Conservation (phyloP, 2,888 invertebrate species). For the Microplitis deprimator region DNA sequence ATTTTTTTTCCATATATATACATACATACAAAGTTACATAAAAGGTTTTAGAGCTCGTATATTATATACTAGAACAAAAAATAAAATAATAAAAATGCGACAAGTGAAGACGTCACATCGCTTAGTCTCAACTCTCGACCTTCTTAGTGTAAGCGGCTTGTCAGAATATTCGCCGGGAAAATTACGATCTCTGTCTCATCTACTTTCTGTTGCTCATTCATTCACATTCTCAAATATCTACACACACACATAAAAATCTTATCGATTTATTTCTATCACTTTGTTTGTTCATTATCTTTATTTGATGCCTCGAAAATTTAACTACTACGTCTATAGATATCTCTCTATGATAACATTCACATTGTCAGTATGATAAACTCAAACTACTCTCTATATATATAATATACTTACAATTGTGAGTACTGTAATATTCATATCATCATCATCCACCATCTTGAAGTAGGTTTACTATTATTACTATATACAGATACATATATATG, state of each 20-base stretch:
- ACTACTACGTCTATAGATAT: background rate
- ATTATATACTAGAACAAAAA: conserved; percentile 8
- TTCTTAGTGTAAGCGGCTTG: conserved; percentile 64
- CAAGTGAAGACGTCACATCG: conserved; percentile 26
- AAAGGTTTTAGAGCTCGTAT: background rate
- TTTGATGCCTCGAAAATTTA: background rate
- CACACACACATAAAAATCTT: background rate
- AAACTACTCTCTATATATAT: background rate
- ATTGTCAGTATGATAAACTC: background rate
- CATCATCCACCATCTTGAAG: background rate
- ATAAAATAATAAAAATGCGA: conserved; percentile 3
- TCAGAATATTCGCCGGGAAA: conserved; percentile 56
- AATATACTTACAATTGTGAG: too few species aligned
- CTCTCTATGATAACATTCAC: background rate
- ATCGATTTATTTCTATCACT: conserved; percentile 10
- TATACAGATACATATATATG: background rate
- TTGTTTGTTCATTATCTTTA: conserved; percentile 11
- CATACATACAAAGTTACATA: background rate
- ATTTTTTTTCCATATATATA: background rate
- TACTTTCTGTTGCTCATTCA: conserved; percentile 20
- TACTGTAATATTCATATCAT: background rate
- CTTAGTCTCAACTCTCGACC: conserved; percentile 37
- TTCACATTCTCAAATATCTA: conserved; percentile 6
- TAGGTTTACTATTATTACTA: background rate
- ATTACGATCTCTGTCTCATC: conserved; percentile 54